These are phyloP conservation scores for Poecile montanus DNA, from an alignment of 2,797 vertebrate species.

Conservation along the genomic window DNA sequence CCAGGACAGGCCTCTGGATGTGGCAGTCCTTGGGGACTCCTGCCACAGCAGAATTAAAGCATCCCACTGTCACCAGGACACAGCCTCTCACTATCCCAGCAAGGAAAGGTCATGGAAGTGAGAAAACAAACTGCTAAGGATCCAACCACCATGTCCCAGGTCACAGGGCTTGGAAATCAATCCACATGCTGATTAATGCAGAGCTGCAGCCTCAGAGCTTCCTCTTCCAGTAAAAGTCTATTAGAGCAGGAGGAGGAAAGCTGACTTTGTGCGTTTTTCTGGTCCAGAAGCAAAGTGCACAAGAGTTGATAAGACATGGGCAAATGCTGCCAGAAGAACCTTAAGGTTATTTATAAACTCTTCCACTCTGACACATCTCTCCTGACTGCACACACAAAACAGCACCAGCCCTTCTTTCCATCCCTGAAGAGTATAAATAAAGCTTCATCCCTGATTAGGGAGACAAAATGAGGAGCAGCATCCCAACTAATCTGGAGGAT, in stretches of 20 bases:
- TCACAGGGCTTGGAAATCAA: background rate
- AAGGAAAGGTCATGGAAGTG: background rate
- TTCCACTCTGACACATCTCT: background rate
- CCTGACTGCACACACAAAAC: background rate
- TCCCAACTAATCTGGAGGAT: slow-evolving; percentile 29
- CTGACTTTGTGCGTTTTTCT: slow-evolving; percentile 17
- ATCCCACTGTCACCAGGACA: background rate
- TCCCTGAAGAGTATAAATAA: background rate
- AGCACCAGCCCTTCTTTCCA: background rate
- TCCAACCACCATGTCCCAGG: background rate
- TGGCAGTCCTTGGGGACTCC: background rate
- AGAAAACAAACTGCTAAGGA: background rate
- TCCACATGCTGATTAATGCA: background rate
- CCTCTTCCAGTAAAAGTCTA: background rate
- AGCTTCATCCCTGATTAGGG: slow-evolving; percentile 43
- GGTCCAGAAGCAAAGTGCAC: slow-evolving; percentile 23
- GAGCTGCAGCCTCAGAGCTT: background rate
- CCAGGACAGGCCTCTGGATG: background rate
- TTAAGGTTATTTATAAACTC: slow-evolving; percentile 23
- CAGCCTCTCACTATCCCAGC: background rate
- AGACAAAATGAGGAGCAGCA: slow-evolving; percentile 4
- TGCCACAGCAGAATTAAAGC: background rate
- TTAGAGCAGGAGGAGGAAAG: background rate
- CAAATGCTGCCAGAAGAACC: slow-evolving; percentile 12
- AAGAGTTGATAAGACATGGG: background rate